Percentiles rank a stretch among this genome's conserved stretches.
phyloP scores from a whole-genome alignment of 1,140 invertebrate species.

The Sinonovacula constricta region DNA sequence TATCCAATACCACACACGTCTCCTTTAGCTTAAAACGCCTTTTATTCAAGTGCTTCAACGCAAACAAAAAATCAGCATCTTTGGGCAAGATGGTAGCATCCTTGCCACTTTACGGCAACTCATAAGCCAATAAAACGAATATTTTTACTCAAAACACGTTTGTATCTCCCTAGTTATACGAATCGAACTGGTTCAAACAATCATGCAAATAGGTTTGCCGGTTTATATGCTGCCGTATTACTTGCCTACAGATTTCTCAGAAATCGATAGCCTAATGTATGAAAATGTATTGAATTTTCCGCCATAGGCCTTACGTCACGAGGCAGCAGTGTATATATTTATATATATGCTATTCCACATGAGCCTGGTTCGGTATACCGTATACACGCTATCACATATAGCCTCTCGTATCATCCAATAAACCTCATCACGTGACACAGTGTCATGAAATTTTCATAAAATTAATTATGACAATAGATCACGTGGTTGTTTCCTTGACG shows the following conservation, averaged over 20 bases:
- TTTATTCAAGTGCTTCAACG: too few relatives aligned
- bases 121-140: too few relatives aligned
- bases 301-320: constrained; percentile 37
- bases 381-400: constrained; percentile 31
- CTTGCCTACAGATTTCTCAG: constrained; percentile 28
- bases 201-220: constrained; percentile 39
- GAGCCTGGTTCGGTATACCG: constrained; percentile 3
- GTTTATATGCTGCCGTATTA: constrained; percentile 22
- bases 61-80: too few relatives aligned
- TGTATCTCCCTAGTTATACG: constrained; percentile 14
- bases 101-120: too few relatives aligned
- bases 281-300: constrained; percentile 48
- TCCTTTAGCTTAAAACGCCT: too few relatives aligned
- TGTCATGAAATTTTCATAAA: constrained; percentile 56
- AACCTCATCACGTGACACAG: constrained; percentile 31
- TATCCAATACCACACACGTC: too few relatives aligned
- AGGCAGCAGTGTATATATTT: constrained; percentile 1
- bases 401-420: constrained; percentile 40
- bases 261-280: constrained; percentile 47
- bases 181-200: constrained; percentile 42
- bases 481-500: constrained; percentile 46
- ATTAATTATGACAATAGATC: constrained; percentile 54
- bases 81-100: too few relatives aligned
- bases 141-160: constrained; percentile 17
- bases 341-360: constrained; percentile 7